These are phyloP conservation scores for Hippoglossus stenolepis DNA, from an alignment of 2,113 vertebrate genomes.

Conservation along the genomic window DNA sequence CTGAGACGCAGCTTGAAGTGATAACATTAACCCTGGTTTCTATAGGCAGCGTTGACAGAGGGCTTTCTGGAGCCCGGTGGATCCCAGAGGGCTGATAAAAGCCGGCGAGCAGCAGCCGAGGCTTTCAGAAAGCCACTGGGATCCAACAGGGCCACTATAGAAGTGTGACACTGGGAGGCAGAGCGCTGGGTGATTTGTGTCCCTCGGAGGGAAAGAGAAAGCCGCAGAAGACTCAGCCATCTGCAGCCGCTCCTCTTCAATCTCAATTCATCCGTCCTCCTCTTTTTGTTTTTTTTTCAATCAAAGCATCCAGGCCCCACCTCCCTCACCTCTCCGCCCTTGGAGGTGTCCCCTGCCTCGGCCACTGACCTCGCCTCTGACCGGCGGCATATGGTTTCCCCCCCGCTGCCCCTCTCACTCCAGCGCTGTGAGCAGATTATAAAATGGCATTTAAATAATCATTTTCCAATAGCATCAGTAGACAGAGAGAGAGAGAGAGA, in stretches of 20 bases:
- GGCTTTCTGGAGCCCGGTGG: not conserved
- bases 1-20: not conserved
- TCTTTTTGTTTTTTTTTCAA: not conserved
- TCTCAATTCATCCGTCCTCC: conserved; percentile 9
- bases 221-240: conserved; percentile 47
- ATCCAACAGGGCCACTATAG: conserved; percentile 16
- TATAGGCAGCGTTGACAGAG: conserved; percentile 20
- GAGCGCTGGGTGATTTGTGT: conserved; percentile 68
- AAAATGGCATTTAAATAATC: conserved; percentile 65
- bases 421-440: conserved; percentile 43
- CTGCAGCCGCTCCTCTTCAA: conserved; percentile 40
- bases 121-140: conserved; percentile 53
- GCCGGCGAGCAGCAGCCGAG: conserved; percentile 40
- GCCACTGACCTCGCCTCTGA: conserved; percentile 35
- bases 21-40: not conserved
- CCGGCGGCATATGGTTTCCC: conserved; percentile 36
- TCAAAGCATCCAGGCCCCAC: conserved; percentile 28
- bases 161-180: conserved; percentile 47
- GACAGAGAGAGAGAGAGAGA: conserved; percentile 4
- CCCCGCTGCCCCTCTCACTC: not conserved
- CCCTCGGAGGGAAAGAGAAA: conserved; percentile 31
- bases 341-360: conserved; percentile 32
- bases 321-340: conserved; percentile 47
- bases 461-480: conserved; percentile 43
- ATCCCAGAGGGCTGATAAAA: conserved; percentile 66